phyloP scores from a whole-genome alignment of 2,797 vertebrate genomes.

The Lacerta bilineata region DNA sequence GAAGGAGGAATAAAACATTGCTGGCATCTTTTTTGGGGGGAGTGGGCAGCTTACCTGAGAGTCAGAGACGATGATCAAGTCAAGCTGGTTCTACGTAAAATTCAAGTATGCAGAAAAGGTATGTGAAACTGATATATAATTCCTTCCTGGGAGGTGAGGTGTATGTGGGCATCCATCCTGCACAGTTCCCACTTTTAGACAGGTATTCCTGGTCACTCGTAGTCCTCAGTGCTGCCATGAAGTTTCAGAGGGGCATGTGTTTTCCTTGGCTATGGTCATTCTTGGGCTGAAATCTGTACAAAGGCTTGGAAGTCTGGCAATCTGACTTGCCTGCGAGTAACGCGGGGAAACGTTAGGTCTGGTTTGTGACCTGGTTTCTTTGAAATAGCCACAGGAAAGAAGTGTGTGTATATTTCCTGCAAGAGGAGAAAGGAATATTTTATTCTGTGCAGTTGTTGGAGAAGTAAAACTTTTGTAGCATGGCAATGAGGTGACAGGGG shows the following conservation, averaged over 20 bases:
- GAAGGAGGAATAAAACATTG: neutral
- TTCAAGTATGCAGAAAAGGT: slow-evolving; percentile 99
- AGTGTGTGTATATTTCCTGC: neutral
- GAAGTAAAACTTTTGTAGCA: neutral
- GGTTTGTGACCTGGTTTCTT: neutral
- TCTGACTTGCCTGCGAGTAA: slow-evolving; percentile 34
- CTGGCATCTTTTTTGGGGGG: neutral
- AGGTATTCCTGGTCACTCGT: slow-evolving; percentile 21
- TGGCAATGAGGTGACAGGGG: no score
- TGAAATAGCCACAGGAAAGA: neutral
- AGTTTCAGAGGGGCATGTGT: slow-evolving; percentile 26
- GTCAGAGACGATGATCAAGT: slow-evolving; percentile 91
- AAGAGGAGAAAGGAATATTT: slow-evolving; percentile 23
- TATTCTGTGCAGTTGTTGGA: neutral
- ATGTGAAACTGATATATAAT: slow-evolving; percentile 68
- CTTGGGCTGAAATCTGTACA: neutral
- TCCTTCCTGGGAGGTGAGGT: slow-evolving; percentile 20
- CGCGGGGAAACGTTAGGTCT: neutral
- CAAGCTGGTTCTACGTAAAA: slow-evolving; percentile 98
- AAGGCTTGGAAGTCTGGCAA: neutral
- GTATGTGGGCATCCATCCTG: neutral
- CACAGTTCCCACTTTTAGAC: slow-evolving; percentile 23
- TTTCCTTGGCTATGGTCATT: neutral
- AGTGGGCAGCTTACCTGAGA: slow-evolving; percentile 5
- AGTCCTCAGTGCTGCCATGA: neutral